phyloP scores from a whole-genome alignment of 2,113 vertebrate species.

The Myrmophylax atrothorax region DNA sequence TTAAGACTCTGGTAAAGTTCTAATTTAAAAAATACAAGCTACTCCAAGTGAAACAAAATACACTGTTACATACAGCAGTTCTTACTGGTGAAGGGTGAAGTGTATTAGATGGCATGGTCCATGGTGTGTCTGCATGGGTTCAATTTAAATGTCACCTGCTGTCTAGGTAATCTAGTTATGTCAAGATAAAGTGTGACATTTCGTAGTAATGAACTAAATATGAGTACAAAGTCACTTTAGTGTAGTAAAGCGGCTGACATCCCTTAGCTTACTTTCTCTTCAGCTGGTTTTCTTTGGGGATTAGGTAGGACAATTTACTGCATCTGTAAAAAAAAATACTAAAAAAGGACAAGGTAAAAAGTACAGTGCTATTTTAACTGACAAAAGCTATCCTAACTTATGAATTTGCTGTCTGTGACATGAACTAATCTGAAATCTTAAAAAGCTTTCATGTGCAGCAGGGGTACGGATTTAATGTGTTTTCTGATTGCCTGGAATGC shows the following conservation, averaged over 20 bases:
- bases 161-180: background rate
- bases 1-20: background rate
- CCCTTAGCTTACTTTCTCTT: background rate
- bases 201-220: background rate
- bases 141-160: background rate
- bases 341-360: background rate
- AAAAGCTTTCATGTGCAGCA: background rate
- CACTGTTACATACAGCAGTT: background rate
- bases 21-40: background rate
- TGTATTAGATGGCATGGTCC: background rate
- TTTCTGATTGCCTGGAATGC: conserved; percentile 60
- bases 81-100: background rate
- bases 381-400: background rate
- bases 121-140: background rate
- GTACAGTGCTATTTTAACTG: background rate
- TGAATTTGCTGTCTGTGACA: background rate
- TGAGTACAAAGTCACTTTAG: background rate
- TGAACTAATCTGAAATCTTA: conserved; percentile 4
- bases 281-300: background rate
- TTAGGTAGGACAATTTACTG: background rate
- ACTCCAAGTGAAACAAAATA: background rate
- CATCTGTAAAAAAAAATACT: background rate
- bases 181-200: background rate
- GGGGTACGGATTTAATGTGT: conserved; percentile 41
- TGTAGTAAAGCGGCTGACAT: background rate